phyloP scores from a whole-genome alignment of 2,113 vertebrate species.

The Geococcyx californianus region DNA sequence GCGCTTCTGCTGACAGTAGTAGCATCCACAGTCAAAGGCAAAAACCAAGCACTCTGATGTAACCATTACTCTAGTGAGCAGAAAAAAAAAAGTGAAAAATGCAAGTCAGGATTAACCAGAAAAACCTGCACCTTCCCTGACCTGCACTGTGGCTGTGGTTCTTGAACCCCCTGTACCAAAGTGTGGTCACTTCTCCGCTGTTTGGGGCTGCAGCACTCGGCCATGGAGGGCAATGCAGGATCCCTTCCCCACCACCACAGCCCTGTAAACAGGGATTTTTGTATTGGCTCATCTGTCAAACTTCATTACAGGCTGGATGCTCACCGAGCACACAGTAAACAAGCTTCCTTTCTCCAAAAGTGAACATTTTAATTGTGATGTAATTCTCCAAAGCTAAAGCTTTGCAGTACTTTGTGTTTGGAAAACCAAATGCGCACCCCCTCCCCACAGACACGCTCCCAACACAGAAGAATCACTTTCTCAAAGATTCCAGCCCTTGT shows the following conservation, averaged over 20 bases:
- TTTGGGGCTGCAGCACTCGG: background rate
- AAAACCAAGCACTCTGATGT: accelerated
- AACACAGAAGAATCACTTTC: background rate
- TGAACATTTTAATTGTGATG: accelerated
- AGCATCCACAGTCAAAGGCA: background rate
- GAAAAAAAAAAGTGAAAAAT: background rate
- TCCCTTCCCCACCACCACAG: accelerated
- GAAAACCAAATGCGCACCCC: background rate
- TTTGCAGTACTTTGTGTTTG: background rate
- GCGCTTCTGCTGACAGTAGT: background rate
- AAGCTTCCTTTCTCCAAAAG: background rate
- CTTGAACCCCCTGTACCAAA: no score
- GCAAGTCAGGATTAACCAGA: background rate
- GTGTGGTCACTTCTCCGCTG: no score
- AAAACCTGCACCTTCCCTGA: background rate
- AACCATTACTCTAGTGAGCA: background rate
- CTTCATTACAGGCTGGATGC: accelerated
- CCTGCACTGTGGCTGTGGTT: accelerated
- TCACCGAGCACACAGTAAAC: background rate
- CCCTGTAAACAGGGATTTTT: accelerated
- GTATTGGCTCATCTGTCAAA: background rate
- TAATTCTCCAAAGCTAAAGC: background rate
- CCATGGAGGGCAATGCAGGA: accelerated
- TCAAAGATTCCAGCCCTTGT: background rate
- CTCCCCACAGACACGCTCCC: background rate